Percentiles rank a stretch among this genome's conserved stretches.
Conservation (phyloP, 2,113 vertebrate species). For the Misgurnus anguillicaudatus region DNA sequence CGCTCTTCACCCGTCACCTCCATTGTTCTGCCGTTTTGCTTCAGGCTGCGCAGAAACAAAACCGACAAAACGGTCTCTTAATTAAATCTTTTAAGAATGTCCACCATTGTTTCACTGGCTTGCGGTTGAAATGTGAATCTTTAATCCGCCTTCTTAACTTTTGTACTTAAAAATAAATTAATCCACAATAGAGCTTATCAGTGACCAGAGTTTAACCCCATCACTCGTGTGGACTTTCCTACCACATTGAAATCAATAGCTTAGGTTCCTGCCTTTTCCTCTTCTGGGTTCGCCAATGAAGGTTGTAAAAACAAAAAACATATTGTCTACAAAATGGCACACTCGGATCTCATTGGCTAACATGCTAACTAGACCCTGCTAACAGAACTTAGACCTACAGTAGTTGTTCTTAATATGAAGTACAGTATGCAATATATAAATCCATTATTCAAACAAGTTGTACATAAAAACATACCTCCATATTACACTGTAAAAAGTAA, state of each 20-base stretch:
- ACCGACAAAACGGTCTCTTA: slow-evolving; percentile 47
- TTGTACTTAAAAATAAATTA: slow-evolving; percentile 3
- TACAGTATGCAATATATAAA: too few relatives aligned
- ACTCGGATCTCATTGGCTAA: too few relatives aligned
- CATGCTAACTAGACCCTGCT: too few relatives aligned
- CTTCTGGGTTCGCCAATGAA: too few relatives aligned
- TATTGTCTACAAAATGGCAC: too few relatives aligned
- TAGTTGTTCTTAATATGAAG: too few relatives aligned
- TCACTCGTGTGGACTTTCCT: background rate
- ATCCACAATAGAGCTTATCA: background rate
- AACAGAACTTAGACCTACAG: too few relatives aligned
- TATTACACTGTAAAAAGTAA: too few relatives aligned
- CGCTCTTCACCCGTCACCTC: slow-evolving; percentile 32
- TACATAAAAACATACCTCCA: too few relatives aligned
- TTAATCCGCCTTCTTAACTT: slow-evolving; percentile 74
- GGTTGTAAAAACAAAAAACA: background rate
- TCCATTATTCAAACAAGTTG: too few relatives aligned
- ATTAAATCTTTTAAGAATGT: slow-evolving; percentile 62
- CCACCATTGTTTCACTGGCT: slow-evolving; percentile 57
- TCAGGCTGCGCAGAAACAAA: slow-evolving; percentile 49
- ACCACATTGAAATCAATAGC: background rate
- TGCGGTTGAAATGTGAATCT: slow-evolving; percentile 71
- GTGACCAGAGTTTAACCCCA: background rate
- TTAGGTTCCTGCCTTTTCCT: too few relatives aligned
- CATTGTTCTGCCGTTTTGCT: slow-evolving; percentile 37